Base-by-base conservation (phyloP, 2,797 vertebrate species). In the Malurus leucopterus region DNA sequence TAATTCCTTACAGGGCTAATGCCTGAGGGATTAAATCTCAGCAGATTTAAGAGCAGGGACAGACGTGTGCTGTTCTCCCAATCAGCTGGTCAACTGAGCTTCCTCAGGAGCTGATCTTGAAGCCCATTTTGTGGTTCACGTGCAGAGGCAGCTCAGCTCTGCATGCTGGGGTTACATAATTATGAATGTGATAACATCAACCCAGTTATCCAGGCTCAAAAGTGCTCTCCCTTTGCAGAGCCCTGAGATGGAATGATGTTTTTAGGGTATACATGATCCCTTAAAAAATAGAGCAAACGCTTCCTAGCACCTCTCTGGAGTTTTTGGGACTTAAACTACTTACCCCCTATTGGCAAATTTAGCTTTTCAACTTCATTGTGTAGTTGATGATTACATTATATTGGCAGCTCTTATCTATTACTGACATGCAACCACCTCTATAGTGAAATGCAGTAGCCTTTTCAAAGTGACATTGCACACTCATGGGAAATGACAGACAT, bases 371-470 rank as follows among this genome's bases (percentile, higher is more conserved):
- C 41, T 51, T 89, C 44, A 2, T 11, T n/a, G 29, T 65, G 54
- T 77, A 74, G 50, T 64, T 89, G 83, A 69, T 70, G 11, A 24
- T 81, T 84, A 47, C 34, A 15, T 72, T 84, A 18, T 63, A 73
- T 81, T 75, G 70, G 59, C 73, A 91, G 40, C 21, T 30, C 46
- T 90, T 77, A 49, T 5, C 78, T 77, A 3, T 59, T 68, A 29
- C 57, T 67, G 64, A 54, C 23, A 19, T 47, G 38, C 16, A 81
- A 10, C 59, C 34, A 47, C 46, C 26, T 79, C 40, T 54, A 13
- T 8, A 57, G 70, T 70, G 77, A 84, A 78, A 57, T 40, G 41
- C 58, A 74, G 75, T 71, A 86, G 72, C 71, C 43, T 19, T 88
- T 93, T 89, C 68, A 54, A 89, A 84, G 80, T 70, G 71, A 34